These are phyloP conservation scores for Ophiothrix spiculata DNA, from an alignment of 35 echinoderm and acorn worm genomes.

Conservation along the genomic window DNA sequence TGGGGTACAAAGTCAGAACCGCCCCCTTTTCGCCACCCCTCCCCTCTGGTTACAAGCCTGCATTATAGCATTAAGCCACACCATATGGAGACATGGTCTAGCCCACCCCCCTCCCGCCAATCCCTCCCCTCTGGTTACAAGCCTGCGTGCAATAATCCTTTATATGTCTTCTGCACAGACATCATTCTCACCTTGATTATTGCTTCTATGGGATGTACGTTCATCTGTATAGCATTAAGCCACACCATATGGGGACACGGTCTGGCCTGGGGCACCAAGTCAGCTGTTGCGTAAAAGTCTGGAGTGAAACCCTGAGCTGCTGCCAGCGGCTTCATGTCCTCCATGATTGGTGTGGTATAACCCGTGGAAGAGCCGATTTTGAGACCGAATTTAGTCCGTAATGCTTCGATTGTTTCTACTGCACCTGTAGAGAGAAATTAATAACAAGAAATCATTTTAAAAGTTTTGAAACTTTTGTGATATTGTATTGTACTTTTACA, in stretches of 20 bases:
- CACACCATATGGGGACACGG: slow-evolving; percentile 81
- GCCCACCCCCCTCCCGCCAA: no score
- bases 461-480: no score
- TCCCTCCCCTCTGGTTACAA: no score
- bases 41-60: no score
- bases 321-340: slow-evolving; percentile 55
- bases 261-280: slow-evolving; percentile 58
- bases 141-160: no score
- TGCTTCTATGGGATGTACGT: slow-evolving; percentile 71
- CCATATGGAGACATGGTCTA: no score
- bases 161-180: background rate
- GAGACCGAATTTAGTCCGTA: slow-evolving; percentile 50
- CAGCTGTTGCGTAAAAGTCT: slow-evolving; percentile 69
- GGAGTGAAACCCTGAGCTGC: slow-evolving; percentile 62
- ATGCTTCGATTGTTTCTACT: slow-evolving; percentile 38
- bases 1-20: slow-evolving; percentile 64
- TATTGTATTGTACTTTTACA: no score
- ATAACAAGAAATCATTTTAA: no score
- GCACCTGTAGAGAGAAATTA: slow-evolving; percentile 51
- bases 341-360: slow-evolving; percentile 70
- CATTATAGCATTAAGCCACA: no score
- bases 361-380: slow-evolving; percentile 87
- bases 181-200: slow-evolving; percentile 68
- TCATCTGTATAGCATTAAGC: slow-evolving; percentile 68
- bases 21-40: no score